These are phyloP conservation scores for Antitype chi DNA, from an alignment of 2,888 invertebrate species.

Conservation along the genomic window DNA sequence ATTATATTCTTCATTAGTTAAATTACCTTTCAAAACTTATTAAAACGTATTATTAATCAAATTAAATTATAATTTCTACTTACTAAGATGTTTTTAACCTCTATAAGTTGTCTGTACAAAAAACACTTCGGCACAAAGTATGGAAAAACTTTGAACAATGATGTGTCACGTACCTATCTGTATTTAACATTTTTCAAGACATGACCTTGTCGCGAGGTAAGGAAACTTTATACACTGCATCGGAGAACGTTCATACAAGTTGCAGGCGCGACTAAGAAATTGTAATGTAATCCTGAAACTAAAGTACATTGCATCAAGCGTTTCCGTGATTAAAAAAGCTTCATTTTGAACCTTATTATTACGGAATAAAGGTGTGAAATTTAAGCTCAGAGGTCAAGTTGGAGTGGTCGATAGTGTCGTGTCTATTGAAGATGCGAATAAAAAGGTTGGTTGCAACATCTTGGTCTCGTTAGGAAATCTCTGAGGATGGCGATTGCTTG, in stretches of 20 bases:
- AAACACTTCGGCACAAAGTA: not conserved
- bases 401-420: constrained; percentile 48
- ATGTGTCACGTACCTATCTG: constrained; percentile 10
- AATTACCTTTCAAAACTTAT: not conserved
- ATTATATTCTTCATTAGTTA: constrained; percentile 6
- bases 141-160: constrained; percentile 36
- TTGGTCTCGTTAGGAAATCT: constrained; percentile 64
- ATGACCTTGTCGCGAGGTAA: constrained; percentile 47
- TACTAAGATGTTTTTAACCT: not conserved
- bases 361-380: constrained; percentile 23
- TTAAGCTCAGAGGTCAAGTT: constrained; percentile 43
- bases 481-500: constrained; percentile 37
- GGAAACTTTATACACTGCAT: constrained; percentile 24
- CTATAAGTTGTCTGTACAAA: not conserved
- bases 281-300: constrained; percentile 49
- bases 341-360: constrained; percentile 41
- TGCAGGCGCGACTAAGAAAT: constrained; percentile 36
- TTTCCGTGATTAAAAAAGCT: constrained; percentile 23
- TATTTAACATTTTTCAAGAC: constrained; percentile 39
- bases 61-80: constrained; percentile 1
- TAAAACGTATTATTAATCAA: not conserved
- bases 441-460: constrained; percentile 65
- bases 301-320: constrained; percentile 21
- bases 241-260: constrained; percentile 43
- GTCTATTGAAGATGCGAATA: constrained; percentile 69